phyloP scores from a whole-genome alignment of 2,113 vertebrate species.

The Sardina pilchardus region DNA sequence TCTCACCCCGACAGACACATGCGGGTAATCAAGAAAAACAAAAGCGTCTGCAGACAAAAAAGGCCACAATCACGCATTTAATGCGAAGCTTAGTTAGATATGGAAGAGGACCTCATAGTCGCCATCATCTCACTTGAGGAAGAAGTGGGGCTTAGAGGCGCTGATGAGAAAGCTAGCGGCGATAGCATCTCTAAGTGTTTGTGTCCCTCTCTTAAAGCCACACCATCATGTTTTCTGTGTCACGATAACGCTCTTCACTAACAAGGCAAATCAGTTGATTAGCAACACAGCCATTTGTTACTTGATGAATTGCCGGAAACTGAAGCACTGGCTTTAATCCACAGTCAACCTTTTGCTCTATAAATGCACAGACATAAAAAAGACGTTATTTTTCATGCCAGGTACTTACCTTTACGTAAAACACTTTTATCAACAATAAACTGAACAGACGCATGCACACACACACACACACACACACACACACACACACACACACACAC shows the following conservation, averaged over 20 bases:
- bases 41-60: neutral
- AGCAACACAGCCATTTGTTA: neutral
- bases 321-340: neutral
- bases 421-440: neutral
- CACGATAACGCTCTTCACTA: neutral
- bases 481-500: too few species aligned
- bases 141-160: neutral
- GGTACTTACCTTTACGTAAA: neutral
- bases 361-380: neutral
- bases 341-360: neutral
- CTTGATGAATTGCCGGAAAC: neutral
- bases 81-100: conserved; percentile 26
- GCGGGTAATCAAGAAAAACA: conserved; percentile 40
- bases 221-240: neutral
- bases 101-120: neutral
- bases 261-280: neutral
- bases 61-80: conserved; percentile 22
- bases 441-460: conserved; percentile 9
- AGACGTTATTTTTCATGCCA: neutral
- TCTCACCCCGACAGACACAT: conserved; percentile 26
- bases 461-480: neutral
- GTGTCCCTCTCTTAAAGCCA: neutral
- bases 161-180: neutral
- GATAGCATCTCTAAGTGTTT: neutral
- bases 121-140: neutral